These are phyloP conservation scores for Pheosia gnoma DNA, from an alignment of 2,888 invertebrate genomes.

Conservation along the genomic window DNA sequence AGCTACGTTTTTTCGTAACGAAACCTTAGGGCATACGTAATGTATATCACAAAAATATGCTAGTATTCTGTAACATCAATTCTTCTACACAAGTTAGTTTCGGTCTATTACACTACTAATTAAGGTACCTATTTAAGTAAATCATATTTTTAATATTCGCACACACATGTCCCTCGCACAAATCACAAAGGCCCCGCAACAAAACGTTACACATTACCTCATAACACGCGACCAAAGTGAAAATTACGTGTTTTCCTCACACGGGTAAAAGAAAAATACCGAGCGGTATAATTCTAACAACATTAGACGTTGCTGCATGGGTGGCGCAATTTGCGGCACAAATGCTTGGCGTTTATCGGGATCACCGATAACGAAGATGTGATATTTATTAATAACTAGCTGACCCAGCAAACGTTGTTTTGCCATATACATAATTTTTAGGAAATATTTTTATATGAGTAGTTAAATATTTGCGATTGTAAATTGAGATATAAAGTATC, in stretches of 20 bases:
- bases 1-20: too few species aligned
- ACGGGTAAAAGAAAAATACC: slow-evolving; percentile 40
- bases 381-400: slow-evolving; percentile 41
- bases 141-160: slow-evolving; percentile 1
- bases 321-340: slow-evolving; percentile 67
- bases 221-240: slow-evolving; percentile 26
- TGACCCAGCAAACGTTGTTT: too few species aligned
- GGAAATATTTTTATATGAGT: too few species aligned
- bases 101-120: too few species aligned
- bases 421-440: too few species aligned
- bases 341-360: slow-evolving; percentile 54
- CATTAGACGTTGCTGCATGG: slow-evolving; percentile 49
- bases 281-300: slow-evolving; percentile 59
- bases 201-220: slow-evolving; percentile 23
- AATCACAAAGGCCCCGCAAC: slow-evolving; percentile 3
- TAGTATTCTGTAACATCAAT: too few species aligned
- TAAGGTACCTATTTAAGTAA: background rate
- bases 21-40: too few species aligned
- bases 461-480: too few species aligned
- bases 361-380: slow-evolving; percentile 42
- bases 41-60: too few species aligned
- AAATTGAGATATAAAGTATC: too few species aligned
- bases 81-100: too few species aligned
- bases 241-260: slow-evolving; percentile 26
- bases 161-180: background rate